Evolutionary conservation across 2,113 vertebrate genomes (phyloP).

Genomic region (Plectropomus leopardus): DNA sequence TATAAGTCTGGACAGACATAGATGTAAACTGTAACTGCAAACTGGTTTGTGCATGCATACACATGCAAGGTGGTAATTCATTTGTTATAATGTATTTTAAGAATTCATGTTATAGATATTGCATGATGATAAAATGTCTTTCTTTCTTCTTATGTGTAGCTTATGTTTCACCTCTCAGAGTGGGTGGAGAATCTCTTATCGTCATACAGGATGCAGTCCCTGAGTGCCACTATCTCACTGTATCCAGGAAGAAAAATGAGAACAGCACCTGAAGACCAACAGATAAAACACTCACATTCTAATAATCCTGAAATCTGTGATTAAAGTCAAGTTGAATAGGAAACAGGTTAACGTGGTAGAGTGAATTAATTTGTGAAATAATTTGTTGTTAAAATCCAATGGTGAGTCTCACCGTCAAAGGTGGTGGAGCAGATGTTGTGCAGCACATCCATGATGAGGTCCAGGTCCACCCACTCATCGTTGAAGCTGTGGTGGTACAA

Average conservation of each 20-base stretch:
- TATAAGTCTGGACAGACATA: no score
- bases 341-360: neutral
- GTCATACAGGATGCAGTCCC: slow-evolving; percentile 91
- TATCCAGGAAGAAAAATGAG: slow-evolving; percentile 97
- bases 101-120: neutral
- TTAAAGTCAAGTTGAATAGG: neutral
- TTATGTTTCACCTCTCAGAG: slow-evolving; percentile 86
- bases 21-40: no score
- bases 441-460: slow-evolving; percentile 95
- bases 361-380: neutral
- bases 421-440: slow-evolving; percentile 89
- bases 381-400: no score
- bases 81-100: neutral
- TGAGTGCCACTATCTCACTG: slow-evolving; percentile 93
- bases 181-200: slow-evolving; percentile 91
- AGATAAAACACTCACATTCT: neutral
- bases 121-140: neutral
- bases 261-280: slow-evolving; percentile 87
- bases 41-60: no score
- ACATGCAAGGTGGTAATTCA: no score
- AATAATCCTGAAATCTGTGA: neutral
- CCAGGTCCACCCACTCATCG: slow-evolving; percentile 93
- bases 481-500: slow-evolving; percentile 95
- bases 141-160: neutral
- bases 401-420: slow-evolving; percentile 84